phyloP scores from a whole-genome alignment of 1,140 invertebrate genomes.

The Chrysopa pallens region DNA sequence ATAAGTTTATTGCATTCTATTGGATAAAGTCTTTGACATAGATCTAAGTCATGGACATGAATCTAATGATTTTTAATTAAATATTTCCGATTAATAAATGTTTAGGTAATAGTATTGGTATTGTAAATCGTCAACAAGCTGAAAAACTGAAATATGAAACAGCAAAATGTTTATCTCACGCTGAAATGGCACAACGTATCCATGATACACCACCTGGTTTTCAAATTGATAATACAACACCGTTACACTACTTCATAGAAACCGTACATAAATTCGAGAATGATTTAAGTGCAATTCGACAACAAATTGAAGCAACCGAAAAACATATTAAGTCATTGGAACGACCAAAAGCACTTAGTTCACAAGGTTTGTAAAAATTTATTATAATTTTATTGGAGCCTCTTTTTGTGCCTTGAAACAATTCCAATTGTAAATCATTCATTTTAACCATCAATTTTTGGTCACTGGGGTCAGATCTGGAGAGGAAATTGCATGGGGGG shows the following conservation, averaged over 20 bases:
- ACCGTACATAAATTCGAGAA: constrained; percentile 53
- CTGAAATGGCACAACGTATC: constrained; percentile 61
- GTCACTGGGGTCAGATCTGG: no score
- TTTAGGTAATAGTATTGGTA: no score
- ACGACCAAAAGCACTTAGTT: constrained; percentile 41
- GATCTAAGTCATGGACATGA: constrained; percentile 38
- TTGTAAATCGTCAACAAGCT: constrained; percentile 40
- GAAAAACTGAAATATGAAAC: constrained; percentile 58
- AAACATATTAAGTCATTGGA: constrained; percentile 49
- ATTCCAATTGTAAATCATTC: no score
- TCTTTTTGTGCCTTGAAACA: no score
- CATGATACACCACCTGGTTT: constrained; percentile 56
- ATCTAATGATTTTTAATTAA: no score
- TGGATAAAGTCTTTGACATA: constrained; percentile 23
- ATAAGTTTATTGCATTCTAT: constrained; percentile 14
- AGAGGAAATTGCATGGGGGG: no score
- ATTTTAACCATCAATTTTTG: no score
- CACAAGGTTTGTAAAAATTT: constrained; percentile 44
- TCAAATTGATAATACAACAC: constrained; percentile 60
- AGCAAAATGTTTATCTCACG: constrained; percentile 48
- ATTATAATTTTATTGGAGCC: no score
- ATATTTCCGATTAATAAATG: no score
- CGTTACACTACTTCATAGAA: constrained; percentile 53
- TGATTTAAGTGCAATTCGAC: constrained; percentile 44
- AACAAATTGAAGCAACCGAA: constrained; percentile 56